Evolutionary conservation across 2,113 vertebrate species (phyloP), one percentile per base, ranked within the genome.

Genomic region (Epinephelus cyanopodus): DNA sequence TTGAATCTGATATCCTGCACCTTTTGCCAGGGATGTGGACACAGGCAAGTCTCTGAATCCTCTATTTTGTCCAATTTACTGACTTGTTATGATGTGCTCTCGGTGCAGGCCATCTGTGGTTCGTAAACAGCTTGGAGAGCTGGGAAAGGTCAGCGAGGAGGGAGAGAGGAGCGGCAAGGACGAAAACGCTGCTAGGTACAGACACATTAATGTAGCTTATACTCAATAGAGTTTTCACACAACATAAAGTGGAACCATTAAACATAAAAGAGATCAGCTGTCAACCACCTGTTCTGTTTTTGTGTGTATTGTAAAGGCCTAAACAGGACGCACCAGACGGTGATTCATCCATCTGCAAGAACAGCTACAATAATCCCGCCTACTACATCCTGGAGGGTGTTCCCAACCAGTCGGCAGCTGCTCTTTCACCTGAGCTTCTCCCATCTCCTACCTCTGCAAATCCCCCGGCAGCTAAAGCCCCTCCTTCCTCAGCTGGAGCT

Each of bases 371-470:
- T 85, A 99, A 99, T 85, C 98, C 98, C 0, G 97, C 97, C 13
- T 99, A 99, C 94, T 99, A 99, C 45, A 98, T 98, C 75, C 94
- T 99, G 61, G 98, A 99, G 85, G 98, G 97, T 0, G 98, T 99
- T 71, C 97, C 98, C 0, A 98, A 99, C 89, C 98, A 97, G 74
- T 96, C 95, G 66, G 94, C 95, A 89, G 94, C 95, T 87, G 94
- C 94, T 0, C 11, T 96, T 85, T 94, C 95, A 0, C 56, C 95
- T 0, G 96, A 97, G 6, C 90, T 95, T 50, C 93, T 93, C 65
- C 79, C 95, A 27, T 78, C 95, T 74, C 62, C 95, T 67, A 68
- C 93, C 74, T 89, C 95, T 7, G 50, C 79, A 79, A 93, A 77
- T 82, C 82, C 87, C 23, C 82, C 79, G n/a, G 71, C 82, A 2